These are phyloP conservation scores for Neoarius graeffei DNA, from an alignment of 2,113 vertebrate species.

Conservation along the genomic window DNA sequence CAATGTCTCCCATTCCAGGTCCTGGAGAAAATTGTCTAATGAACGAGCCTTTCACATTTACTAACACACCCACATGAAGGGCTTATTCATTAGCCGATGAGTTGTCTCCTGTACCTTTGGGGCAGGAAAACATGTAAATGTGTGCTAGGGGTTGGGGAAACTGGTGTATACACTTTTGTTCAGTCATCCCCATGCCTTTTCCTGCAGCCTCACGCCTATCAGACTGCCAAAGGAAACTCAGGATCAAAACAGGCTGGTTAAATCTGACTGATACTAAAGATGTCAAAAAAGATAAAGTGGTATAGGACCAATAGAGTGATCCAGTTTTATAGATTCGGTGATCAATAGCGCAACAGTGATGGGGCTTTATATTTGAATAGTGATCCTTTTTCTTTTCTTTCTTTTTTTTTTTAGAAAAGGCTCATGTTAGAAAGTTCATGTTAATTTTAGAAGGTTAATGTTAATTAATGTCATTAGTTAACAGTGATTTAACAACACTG, in stretches of 20 bases:
- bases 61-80: neutral
- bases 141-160: neutral
- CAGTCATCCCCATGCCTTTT: neutral
- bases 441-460: neutral
- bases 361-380: neutral
- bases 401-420: neutral
- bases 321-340: neutral
- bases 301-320: neutral
- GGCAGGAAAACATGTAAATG: neutral
- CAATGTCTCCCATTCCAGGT: slow-evolving; percentile 24
- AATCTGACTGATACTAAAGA: neutral
- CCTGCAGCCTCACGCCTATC: neutral
- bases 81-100: slow-evolving; percentile 12
- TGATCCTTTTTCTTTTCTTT: neutral
- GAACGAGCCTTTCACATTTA: neutral
- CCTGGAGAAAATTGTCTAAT: neutral
- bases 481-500: neutral
- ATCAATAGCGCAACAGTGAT: neutral
- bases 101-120: slow-evolving; percentile 7
- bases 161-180: neutral
- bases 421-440: neutral
- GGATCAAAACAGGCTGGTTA: neutral
- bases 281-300: too few species aligned
- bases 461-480: neutral
- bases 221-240: neutral